Evolutionary conservation across 2,888 invertebrate genomes (phyloP).

Genomic region (Rutpela maculata): DNA sequence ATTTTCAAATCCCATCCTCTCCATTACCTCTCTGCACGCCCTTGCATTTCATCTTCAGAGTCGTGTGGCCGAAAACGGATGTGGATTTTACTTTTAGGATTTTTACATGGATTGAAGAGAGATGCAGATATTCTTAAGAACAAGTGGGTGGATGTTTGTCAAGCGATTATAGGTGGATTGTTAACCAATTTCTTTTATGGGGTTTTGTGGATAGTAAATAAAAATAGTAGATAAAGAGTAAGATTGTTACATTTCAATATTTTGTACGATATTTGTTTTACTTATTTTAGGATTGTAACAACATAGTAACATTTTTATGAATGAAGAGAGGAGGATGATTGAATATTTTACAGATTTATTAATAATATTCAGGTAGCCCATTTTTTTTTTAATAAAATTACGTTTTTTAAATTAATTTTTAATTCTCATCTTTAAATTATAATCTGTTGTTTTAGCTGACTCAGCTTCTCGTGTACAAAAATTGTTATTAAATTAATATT

Average conservation of each 20-base stretch:
- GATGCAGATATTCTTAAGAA: constrained; percentile 49
- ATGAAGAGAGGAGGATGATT: neutral
- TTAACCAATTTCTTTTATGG: constrained; percentile 56
- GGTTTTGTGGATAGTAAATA: constrained; percentile 40
- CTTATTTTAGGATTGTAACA: neutral
- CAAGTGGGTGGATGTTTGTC: constrained; percentile 57
- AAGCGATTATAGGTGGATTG: constrained; percentile 54
- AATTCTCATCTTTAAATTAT: neutral
- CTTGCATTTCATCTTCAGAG: constrained; percentile 46
- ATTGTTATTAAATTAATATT: neutral
- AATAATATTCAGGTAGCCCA: neutral
- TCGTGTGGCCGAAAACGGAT: constrained; percentile 60
- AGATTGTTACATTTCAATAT: constrained; percentile 14
- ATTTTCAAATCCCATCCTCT: neutral
- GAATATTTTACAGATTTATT: too few species aligned
- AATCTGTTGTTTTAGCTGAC: constrained; percentile 5
- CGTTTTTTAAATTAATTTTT: neutral
- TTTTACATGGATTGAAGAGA: constrained; percentile 35
- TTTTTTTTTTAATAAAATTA: too few species aligned
- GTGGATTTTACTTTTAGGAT: constrained; percentile 50
- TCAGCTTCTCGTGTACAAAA: neutral
- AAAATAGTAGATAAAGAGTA: constrained; percentile 25
- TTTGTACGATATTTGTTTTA: constrained; percentile 2
- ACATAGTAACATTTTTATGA: neutral
- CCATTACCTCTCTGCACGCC: constrained; percentile 32